A percentile compares a stretch with the other conserved stretches of the same genome.
phyloP scores from a whole-genome alignment of 2,797 vertebrate genomes.

The Gymnoscopelus microlampas region DNA sequence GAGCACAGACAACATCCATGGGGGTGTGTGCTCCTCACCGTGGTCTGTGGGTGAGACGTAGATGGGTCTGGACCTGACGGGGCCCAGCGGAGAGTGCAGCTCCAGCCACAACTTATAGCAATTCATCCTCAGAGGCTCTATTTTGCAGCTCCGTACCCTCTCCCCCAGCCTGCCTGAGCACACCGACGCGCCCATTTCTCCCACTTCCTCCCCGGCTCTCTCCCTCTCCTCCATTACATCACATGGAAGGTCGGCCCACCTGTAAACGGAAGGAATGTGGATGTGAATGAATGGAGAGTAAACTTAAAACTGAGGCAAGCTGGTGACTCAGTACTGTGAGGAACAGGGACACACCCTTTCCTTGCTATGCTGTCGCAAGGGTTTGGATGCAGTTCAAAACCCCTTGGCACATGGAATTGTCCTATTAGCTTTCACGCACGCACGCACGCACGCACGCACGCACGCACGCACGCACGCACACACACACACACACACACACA shows the following conservation, averaged over 20 bases:
- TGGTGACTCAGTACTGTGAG: too few species aligned
- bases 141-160: slow-evolving; percentile 80
- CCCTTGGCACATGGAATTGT: too few species aligned
- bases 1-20: background rate
- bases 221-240: slow-evolving; percentile 75
- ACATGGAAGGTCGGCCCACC: slow-evolving; percentile 85
- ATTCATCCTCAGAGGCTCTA: slow-evolving; percentile 85
- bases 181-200: slow-evolving; percentile 64
- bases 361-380: too few species aligned
- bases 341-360: too few species aligned
- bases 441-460: too few species aligned
- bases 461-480: too few species aligned
- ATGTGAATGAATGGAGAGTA: background rate
- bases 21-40: slow-evolving; percentile 77
- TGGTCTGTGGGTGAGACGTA: slow-evolving; percentile 87
- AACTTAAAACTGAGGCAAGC: background rate
- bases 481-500: too few species aligned
- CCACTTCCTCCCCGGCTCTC: slow-evolving; percentile 40
- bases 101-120: slow-evolving; percentile 95
- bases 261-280: slow-evolving; percentile 18
- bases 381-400: too few species aligned
- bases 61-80: slow-evolving; percentile 83
- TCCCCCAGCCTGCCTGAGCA: slow-evolving; percentile 64
- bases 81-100: slow-evolving; percentile 77
- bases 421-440: too few species aligned